Evolutionary conservation across 2,113 vertebrate genomes (phyloP).

Genomic region (Ctenomys sociabilis): DNA sequence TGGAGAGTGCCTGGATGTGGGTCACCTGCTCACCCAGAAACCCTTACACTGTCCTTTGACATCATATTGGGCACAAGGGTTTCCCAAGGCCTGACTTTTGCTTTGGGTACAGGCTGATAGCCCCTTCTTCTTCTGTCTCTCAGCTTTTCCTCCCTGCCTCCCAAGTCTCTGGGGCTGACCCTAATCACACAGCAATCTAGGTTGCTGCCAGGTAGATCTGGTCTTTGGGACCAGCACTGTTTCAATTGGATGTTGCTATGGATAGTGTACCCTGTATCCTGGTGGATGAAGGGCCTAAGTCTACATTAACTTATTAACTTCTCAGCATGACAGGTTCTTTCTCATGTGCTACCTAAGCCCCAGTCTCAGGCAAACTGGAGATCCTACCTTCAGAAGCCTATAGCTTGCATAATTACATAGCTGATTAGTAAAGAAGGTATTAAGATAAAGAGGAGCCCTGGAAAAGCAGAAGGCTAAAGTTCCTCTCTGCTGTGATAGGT

Average conservation of each 20-base stretch:
- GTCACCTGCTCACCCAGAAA: not conserved
- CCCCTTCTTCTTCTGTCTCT: rapidly evolving
- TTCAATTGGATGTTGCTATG: not conserved
- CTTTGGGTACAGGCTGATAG: rapidly evolving
- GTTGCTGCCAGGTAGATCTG: not conserved
- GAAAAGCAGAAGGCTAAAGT: not conserved
- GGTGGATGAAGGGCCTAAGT: not conserved
- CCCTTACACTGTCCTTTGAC: not conserved
- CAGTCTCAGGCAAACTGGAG: not conserved
- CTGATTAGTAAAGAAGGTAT: not conserved
- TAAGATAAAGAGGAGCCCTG: not conserved
- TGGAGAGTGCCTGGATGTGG: not conserved
- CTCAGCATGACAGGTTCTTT: not conserved
- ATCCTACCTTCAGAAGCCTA: not conserved
- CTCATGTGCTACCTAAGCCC: not conserved
- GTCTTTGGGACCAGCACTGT: not conserved
- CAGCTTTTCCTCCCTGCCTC: too few species aligned
- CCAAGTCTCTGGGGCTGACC: rapidly evolving
- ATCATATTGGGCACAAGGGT: not conserved
- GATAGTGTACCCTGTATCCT: rapidly evolving
- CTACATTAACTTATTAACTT: not conserved
- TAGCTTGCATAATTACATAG: not conserved
- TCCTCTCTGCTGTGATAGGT: not conserved
- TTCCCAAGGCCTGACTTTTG: not conserved
- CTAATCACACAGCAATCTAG: rapidly evolving